Base-by-base conservation (phyloP, 2,888 invertebrate species). In the Rosalia funebris region DNA sequence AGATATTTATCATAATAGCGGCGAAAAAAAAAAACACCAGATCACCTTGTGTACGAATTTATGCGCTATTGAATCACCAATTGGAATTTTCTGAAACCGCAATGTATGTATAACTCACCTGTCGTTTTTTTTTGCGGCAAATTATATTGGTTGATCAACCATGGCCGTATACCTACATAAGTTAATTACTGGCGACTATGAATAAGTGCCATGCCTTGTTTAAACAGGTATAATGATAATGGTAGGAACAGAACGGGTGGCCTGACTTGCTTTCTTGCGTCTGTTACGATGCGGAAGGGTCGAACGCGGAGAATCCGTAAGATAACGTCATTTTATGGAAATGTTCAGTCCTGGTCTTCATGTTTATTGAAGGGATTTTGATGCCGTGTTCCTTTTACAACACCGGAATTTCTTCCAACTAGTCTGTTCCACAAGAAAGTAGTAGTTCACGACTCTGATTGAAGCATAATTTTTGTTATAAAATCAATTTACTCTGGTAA, bases 1-100 rank as follows among this genome's bases (percentile, higher is more conserved):
- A 39, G 39, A 50, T 50, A 39, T 50, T 50, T 50, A 50, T 39
- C 39, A 16, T 25, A 41, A 25, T 39, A 50, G 37, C 31, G 25
- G 15, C 7, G 7, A 34, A 34, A n/a, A 44, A 20, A 53, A 53
- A 52, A 53, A 42, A 53, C 53, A 65, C 65, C 14, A 54, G 65
- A 65, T 65, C 60, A 63, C 65, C 65, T 65, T 65, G 65, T 58
- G 57, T 62, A 57, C 60, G 58, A 65, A 65, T 60, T 63, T 62
- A 62, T 60, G 47, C 17, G 37, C 41, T 56, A 62, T 57, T 60
- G 60, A 65, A 65, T 65, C 65, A 60, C 55, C 57, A 47, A 62
- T 52, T 19, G 65, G 60, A 62, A 62, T 65, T 65, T 59, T 65
- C 53, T 59, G 12, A 52, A 45, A 62, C 62, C 59, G 62, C 61